Evolutionary conservation across 2,888 invertebrate genomes (phyloP), one percentile per base, ranked within the genome.

Genomic region (Dasysyrphus tricinctus): DNA sequence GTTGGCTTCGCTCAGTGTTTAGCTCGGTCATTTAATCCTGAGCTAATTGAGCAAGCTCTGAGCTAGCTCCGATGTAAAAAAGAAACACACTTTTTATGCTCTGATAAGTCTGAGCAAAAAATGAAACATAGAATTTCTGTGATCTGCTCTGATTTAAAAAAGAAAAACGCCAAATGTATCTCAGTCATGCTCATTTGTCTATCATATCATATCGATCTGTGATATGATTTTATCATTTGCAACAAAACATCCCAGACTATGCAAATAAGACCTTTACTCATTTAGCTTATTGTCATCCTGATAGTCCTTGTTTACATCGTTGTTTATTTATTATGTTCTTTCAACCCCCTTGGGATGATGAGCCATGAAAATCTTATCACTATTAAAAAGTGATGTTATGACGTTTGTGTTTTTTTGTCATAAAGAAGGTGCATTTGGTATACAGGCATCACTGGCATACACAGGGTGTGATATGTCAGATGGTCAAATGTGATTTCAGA

Each of bases 331-430:
- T 82, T 78, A 75, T 78, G 49, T 51, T 51, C 54, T 12, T 72
- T 59, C 75, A 86, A 82, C 70, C 72, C 86, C 82, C 79, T 75
- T 47, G 86, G 82, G 82, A 82, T 37, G 34, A 67, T 49, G 73
- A 34, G 69, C 47, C 59, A 56, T 69, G 56, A 69, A 24, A 51
- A 85, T 86, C 86, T 82, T 75, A 79, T 86, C 74, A 74, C 78
- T 54, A 86, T 86, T 86, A 86, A 86, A 86, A 86, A 86, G 82
- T 82, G 78, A 82, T 86, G 82, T 86, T 86, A 82, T 86, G 86
- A 86, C 86, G 75, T 82, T 74, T 77, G 39, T 51, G 54, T 51
- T 16, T 49, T 65, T 39, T 24, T 67, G 34, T 44, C 49, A 67
- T 19, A 70, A 42, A 34, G 74, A 82, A 75, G 74, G 78, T 65